Evolutionary conservation across 2,113 vertebrate genomes (phyloP).

Genomic region (Panthera tigris): DNA sequence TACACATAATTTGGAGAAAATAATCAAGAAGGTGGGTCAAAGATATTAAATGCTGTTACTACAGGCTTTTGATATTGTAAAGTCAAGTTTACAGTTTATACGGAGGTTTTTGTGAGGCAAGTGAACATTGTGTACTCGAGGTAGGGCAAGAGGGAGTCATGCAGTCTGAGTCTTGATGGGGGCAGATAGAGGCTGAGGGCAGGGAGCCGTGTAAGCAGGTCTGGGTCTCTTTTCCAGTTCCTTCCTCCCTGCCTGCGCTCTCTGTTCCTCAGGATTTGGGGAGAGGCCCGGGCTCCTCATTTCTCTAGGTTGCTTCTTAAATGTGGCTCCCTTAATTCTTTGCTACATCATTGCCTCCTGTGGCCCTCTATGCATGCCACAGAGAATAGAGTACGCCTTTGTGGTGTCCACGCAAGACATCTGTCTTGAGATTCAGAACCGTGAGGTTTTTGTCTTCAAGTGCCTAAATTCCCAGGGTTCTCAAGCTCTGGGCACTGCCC

Average conservation of each 20-base stretch:
- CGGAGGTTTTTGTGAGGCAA: neutral
- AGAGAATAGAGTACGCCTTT: neutral
- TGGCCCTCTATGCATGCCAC: neutral
- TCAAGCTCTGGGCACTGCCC: neutral
- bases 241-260: neutral
- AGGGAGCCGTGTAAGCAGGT: neutral
- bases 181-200: neutral
- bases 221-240: neutral
- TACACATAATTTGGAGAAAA: slow-evolving; percentile 52
- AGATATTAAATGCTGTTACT: neutral
- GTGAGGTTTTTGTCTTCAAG: neutral
- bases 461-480: neutral
- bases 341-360: neutral
- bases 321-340: neutral
- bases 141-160: neutral
- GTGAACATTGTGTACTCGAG: neutral
- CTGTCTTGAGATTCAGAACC: neutral
- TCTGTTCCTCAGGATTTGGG: neutral
- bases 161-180: neutral
- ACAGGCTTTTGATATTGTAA: neutral
- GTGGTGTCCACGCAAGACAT: neutral
- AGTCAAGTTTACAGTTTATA: neutral
- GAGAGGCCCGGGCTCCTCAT: neutral
- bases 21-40: slow-evolving; percentile 30
- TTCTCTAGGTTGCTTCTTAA: neutral